Base-by-base conservation (phyloP, 2,888 invertebrate genomes). In the Noctua pronuba region DNA sequence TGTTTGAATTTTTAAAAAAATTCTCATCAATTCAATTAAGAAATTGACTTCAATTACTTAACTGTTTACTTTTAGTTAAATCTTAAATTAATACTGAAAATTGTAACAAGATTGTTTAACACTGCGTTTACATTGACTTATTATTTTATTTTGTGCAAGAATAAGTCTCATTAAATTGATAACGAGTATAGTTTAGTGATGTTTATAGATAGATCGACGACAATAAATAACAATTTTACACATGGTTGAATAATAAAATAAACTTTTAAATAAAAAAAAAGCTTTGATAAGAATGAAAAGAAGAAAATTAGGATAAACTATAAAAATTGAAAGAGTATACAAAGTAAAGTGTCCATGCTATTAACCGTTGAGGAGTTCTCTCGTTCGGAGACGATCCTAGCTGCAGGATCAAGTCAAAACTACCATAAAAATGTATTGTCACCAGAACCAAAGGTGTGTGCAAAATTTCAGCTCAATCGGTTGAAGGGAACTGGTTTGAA, bases 1-100 rank as follows among this genome's bases (percentile, higher is more conserved):
- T 31, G 38, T 77, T 67, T 62, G 6, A 83, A 52, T 38, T 46
- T n/a, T n/a, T n/a, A n/a, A n/a, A n/a, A n/a, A n/a, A n/a, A n/a
- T n/a, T n/a, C n/a, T n/a, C n/a, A n/a, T n/a, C n/a, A n/a, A n/a
- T n/a, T n/a, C n/a, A n/a, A n/a, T n/a, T n/a, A n/a, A n/a, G n/a
- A n/a, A n/a, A n/a, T n/a, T n/a, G n/a, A n/a, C n/a, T n/a, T n/a
- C 5, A 69, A 65, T 64, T 55, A 55, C n/a, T 65, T 69, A 24
- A 65, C 44, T n/a, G 16, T 76, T 77, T 76, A 58, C 16, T 38
- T 41, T 58, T 7, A 58, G 11, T 49, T 21, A 41, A 13, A n/a
- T 58, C 5, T 41, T 49, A 24, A 41, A 82, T 58, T 28, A 21
- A 31, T 82, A 41, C 68, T 68, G 3, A 38, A 13, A 70, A 35